A percentile compares a stretch with the other conserved stretches of the same genome.
phyloP scores from a whole-genome alignment of 2,113 vertebrate genomes.

The Carassius carassius region DNA sequence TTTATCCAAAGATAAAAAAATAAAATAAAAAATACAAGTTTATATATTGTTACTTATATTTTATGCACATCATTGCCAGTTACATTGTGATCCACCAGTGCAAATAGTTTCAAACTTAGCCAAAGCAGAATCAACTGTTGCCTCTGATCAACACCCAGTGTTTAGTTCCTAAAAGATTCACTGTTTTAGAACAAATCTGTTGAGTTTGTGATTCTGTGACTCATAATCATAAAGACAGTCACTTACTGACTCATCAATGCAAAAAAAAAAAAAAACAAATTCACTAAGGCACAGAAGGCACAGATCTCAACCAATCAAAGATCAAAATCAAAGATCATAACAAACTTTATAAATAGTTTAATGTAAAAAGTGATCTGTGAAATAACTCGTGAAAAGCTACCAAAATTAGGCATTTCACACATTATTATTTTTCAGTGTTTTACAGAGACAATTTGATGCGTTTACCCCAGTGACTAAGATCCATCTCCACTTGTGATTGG shows the following conservation, averaged over 20 bases:
- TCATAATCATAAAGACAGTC: neutral
- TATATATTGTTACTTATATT: no score
- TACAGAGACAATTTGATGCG: constrained; percentile 75
- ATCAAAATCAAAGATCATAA: neutral
- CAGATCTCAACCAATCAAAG: neutral
- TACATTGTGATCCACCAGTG: no score
- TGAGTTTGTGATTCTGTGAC: neutral
- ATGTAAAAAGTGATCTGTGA: neutral
- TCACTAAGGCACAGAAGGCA: neutral
- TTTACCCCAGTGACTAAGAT: constrained; percentile 73
- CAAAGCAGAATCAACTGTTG: no score
- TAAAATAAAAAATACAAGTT: no score
- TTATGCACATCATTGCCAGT: no score
- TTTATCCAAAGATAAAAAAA: no score
- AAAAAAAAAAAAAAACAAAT: no score
- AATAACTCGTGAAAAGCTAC: constrained; percentile 70
- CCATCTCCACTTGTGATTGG: constrained; percentile 82
- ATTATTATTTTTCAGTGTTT: constrained; percentile 72
- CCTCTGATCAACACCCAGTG: no score
- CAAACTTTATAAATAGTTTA: neutral
- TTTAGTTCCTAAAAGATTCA: neutral
- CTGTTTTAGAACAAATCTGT: neutral
- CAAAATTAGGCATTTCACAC: constrained; percentile 86
- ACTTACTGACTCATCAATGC: neutral
- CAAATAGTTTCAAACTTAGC: no score